Base-by-base conservation (phyloP, 2,888 invertebrate genomes). In the Desoria tigrina region DNA sequence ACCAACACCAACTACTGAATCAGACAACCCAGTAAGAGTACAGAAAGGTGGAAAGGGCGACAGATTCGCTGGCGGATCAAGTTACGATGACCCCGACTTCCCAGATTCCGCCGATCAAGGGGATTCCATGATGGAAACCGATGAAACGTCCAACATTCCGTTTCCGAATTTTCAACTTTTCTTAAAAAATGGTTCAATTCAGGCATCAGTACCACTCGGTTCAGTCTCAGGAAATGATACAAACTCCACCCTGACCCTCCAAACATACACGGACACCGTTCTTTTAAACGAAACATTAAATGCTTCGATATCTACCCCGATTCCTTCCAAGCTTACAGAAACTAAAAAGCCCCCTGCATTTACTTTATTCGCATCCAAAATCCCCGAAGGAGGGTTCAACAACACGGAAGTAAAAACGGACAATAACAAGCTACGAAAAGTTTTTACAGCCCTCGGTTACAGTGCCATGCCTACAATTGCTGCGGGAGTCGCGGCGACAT, bases 391-490 rank as follows among this genome's bases (percentile, higher is more conserved):
- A 21, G 61, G 57, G 6, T 65, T 65, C 37, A n/a, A 58, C 18
- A 55, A 49, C 50, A 28, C 26, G 26, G 24, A 28, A 28, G 61
- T 63, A 16, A 61, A 57, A 57, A 61, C 64, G n/a, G 37, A 61
- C 14, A 66, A 69, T 53, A 63, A 68, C 42, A 39, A 71, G 27
- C 50, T 76, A 7, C 23, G 70, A 42, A 72, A 74, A 57, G 26
- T 76, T 9, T 28, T 75, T n/a, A 73, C 69, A 16, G 76, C 76
- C 11, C 62, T 76, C 37, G 74, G 75, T n/a, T 75, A 73, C 66
- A 73, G 68, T 54, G 74, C 76, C 2, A 50, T 76, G 9, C 75
- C 76, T 3, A 76, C 76, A 4, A 57, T 75, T 16, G 76, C 75
- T 1, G 76, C 76, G 6, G 76, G 75, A 4, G 76, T 75, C 0